Evolutionary conservation across 2,113 vertebrate species (phyloP).

Genomic region (Anhinga anhinga): DNA sequence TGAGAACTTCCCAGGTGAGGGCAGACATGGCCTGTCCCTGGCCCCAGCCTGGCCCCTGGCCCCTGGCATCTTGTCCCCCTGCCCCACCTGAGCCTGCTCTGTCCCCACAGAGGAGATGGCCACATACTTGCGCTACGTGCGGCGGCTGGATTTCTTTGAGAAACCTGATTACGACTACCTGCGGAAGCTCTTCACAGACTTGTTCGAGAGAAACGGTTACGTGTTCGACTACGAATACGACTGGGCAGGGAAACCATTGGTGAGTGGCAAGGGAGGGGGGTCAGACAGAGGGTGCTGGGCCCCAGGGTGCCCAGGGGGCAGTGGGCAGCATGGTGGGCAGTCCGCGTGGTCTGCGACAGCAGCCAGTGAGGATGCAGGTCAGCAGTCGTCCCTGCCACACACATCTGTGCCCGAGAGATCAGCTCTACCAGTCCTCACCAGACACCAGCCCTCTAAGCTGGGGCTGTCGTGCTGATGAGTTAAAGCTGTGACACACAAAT

Average conservation of each 20-base stretch:
- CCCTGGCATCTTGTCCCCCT: background rate
- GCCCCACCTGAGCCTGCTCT: background rate
- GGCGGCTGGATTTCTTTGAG: slow-evolving; percentile 96
- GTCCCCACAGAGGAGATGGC: slow-evolving; percentile 90
- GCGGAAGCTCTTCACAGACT: slow-evolving; percentile 93
- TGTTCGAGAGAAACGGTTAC: slow-evolving; percentile 91
- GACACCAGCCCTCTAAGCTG: background rate
- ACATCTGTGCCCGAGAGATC: accelerated
- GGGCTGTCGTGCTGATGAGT: accelerated
- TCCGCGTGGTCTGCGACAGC: background rate
- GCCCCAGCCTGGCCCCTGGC: background rate
- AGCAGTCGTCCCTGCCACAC: accelerated
- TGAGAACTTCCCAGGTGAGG: slow-evolving; percentile 93
- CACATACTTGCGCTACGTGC: slow-evolving; percentile 94
- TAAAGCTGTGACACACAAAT: background rate
- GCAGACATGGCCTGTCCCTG: background rate
- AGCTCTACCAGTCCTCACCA: background rate
- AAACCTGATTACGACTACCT: slow-evolving; percentile 96
- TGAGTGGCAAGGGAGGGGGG: slow-evolving; percentile 50
- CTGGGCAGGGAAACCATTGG: slow-evolving; percentile 96
- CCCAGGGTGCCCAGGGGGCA: accelerated
- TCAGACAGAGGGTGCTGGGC: background rate
- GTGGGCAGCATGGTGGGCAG: no score
- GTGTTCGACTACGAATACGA: slow-evolving; percentile 98
- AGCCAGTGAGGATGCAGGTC: background rate